These are phyloP conservation scores for Shargacucullia verbasci DNA, from an alignment of 2,888 invertebrate species.

Conservation along the genomic window DNA sequence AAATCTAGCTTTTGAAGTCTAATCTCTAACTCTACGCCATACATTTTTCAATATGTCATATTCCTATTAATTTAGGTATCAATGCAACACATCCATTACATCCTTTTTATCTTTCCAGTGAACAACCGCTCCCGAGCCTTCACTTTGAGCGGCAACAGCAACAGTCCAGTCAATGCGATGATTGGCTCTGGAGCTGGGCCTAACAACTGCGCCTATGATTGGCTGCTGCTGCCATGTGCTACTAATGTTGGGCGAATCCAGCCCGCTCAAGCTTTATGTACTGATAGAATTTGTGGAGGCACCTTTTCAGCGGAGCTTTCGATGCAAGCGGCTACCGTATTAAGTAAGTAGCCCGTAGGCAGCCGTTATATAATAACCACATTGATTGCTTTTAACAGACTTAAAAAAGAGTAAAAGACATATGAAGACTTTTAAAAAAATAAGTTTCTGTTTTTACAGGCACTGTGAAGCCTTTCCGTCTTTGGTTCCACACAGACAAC, in stretches of 20 bases:
- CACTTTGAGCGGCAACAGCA: slow-evolving; percentile 94
- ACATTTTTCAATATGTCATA: too few species aligned
- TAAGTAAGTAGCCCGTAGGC: slow-evolving; percentile 93
- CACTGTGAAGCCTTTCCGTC: slow-evolving; percentile 93
- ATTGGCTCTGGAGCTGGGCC: slow-evolving; percentile 91
- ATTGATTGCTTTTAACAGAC: too few species aligned
- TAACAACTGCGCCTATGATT: slow-evolving; percentile 93
- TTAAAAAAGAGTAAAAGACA: too few species aligned
- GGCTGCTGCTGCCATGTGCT: slow-evolving; percentile 94
- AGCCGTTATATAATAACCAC: too few species aligned
- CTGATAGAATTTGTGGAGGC: slow-evolving; percentile 95
- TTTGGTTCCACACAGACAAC: slow-evolving; percentile 94
- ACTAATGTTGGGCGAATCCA: slow-evolving; percentile 90
- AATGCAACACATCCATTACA: too few species aligned
- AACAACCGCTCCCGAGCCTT: slow-evolving; percentile 93
- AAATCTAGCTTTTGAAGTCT: too few species aligned
- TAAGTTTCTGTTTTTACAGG: slow-evolving; percentile 84
- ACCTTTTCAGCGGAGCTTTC: slow-evolving; percentile 93
- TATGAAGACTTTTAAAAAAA: too few species aligned
- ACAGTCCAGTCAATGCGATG: slow-evolving; percentile 91
- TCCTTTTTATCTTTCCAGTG: slow-evolving; percentile 72
- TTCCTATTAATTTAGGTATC: too few species aligned
- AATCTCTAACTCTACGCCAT: too few species aligned
- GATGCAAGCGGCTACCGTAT: slow-evolving; percentile 91
- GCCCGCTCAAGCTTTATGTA: slow-evolving; percentile 90